Evolutionary conservation across 2,888 invertebrate genomes (phyloP).

Genomic region (Xestia rhomboidea): DNA sequence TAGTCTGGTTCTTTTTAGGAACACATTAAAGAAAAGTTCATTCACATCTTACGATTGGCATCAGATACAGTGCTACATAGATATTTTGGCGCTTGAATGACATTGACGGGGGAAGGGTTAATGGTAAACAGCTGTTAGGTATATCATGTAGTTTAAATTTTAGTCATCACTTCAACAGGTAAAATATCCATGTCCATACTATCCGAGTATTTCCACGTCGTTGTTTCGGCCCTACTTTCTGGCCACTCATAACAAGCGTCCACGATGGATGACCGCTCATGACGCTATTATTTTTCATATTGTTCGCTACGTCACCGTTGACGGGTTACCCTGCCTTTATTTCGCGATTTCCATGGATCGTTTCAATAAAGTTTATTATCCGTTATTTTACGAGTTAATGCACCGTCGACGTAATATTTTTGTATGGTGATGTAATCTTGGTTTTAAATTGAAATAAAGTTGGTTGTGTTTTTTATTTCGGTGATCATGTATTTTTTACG

Average conservation of each 20-base stretch:
- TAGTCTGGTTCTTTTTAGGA: neutral
- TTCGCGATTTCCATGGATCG: conserved; percentile 25
- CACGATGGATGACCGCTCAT: conserved; percentile 67
- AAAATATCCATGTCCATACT: no score
- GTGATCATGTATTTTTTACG: neutral
- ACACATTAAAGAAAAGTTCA: neutral
- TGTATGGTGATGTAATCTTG: conserved; percentile 9
- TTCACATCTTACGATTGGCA: neutral
- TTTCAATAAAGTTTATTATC: conserved; percentile 36
- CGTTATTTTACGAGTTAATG: conserved; percentile 36
- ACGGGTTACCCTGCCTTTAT: conserved; percentile 39
- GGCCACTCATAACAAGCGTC: conserved; percentile 66
- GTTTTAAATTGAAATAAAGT: conserved; percentile 20
- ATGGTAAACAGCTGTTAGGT: neutral
- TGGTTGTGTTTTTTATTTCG: neutral
- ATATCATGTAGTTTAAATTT: neutral
- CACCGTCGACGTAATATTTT: conserved; percentile 45
- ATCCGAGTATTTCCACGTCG: neutral
- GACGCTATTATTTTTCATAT: conserved; percentile 71
- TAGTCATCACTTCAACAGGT: neutral
- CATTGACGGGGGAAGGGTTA: no score
- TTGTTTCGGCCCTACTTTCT: conserved; percentile 38
- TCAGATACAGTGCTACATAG: neutral
- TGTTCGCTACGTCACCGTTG: conserved; percentile 53
- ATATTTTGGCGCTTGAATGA: neutral